phyloP scores from a whole-genome alignment of 2,888 invertebrate genomes.

The Tenthredo livida region DNA sequence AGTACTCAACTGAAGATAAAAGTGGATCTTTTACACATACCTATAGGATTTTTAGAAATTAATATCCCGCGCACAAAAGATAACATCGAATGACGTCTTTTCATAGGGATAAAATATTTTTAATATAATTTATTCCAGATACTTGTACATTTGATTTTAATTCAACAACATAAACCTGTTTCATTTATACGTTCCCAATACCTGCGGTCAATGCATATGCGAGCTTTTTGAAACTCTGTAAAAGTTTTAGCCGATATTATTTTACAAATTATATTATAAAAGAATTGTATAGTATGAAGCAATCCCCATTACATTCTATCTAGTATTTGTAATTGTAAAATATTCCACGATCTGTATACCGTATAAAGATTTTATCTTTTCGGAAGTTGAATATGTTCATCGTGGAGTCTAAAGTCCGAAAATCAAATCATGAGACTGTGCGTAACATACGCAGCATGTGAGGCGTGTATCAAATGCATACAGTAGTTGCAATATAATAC shows the following conservation, averaged over 20 bases:
- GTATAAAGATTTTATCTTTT: background rate
- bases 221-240: too few species aligned
- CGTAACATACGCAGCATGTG: background rate
- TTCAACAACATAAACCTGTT: background rate
- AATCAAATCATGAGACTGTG: background rate
- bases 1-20: background rate
- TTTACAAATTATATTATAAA: background rate
- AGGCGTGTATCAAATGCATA: background rate
- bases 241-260: background rate
- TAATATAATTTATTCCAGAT: background rate
- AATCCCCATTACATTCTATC: background rate
- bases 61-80: background rate
- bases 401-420: background rate
- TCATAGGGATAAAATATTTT: background rate
- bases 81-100: background rate
- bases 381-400: background rate
- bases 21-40: background rate
- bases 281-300: background rate
- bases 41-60: background rate
- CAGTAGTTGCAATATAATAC: background rate
- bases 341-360: background rate
- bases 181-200: background rate
- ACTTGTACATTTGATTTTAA: background rate
- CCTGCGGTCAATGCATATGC: too few species aligned
- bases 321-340: background rate